A percentile compares a stretch with the other conserved stretches of the same genome.
Evolutionary conservation across 1,140 invertebrate genomes (phyloP).

Genomic region (Tigriopus japonicus): DNA sequence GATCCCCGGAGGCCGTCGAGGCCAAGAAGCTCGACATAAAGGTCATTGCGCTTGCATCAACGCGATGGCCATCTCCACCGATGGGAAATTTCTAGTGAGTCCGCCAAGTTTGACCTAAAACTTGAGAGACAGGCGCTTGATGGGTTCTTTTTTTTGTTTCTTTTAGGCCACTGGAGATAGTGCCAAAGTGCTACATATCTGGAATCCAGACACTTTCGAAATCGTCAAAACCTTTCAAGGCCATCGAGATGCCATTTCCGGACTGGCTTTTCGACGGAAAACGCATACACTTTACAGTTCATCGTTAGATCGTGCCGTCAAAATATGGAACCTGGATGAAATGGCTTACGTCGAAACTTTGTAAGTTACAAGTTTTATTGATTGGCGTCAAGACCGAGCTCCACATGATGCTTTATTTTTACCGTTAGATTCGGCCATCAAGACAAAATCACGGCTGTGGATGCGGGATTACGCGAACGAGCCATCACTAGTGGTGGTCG

Average conservation of each 20-base stretch:
- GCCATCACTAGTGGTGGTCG: conserved; percentile 71
- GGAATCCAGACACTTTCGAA: conserved; percentile 53
- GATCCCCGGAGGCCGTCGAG: conserved; percentile 27
- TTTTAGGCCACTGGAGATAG: conserved; percentile 42
- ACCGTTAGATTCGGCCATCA: conserved; percentile 48
- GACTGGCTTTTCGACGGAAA: conserved; percentile 62
- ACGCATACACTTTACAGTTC: conserved; percentile 72
- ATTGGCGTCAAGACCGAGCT: too few relatives aligned
- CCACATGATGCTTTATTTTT: too few relatives aligned
- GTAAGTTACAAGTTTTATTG: too few relatives aligned
- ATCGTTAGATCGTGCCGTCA: conserved; percentile 58
- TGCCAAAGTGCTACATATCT: conserved; percentile 56
- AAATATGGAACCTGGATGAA: conserved; percentile 82
- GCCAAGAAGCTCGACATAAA: conserved; percentile 22
- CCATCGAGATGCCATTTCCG: conserved; percentile 50
- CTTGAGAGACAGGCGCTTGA: conserved; percentile 18
- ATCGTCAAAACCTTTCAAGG: conserved; percentile 61
- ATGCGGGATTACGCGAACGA: conserved; percentile 58
- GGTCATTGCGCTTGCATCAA: conserved; percentile 39
- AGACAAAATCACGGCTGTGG: conserved; percentile 60
- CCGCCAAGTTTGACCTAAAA: conserved; percentile 25
- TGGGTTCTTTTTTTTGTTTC: too few relatives aligned
- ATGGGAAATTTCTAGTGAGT: conserved; percentile 56
- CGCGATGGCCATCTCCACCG: conserved; percentile 55
- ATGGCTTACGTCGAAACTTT: conserved; percentile 88